These are phyloP conservation scores for Heliconius hortense DNA, from an alignment of 2,888 invertebrate species.

Conservation along the genomic window DNA sequence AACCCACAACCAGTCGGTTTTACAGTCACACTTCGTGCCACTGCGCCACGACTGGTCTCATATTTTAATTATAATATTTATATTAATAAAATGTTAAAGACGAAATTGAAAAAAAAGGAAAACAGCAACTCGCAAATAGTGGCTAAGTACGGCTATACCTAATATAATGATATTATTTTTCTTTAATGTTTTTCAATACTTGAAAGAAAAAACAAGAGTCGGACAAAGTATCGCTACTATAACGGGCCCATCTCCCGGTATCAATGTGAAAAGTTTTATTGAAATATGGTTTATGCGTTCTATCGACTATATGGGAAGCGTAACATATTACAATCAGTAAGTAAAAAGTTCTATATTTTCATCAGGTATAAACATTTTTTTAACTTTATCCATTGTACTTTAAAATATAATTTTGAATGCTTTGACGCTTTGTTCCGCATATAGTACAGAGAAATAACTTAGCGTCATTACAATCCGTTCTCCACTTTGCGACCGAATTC, in stretches of 20 bases:
- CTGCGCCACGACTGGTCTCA: too few species aligned
- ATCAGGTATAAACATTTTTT: neutral
- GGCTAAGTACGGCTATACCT: too few species aligned
- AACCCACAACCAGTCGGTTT: too few species aligned
- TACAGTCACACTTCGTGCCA: too few species aligned
- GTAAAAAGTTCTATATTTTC: constrained; percentile 40
- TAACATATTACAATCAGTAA: constrained; percentile 68
- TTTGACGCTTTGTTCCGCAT: neutral
- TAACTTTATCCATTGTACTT: neutral
- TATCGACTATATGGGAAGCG: constrained; percentile 59
- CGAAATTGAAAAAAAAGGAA: too few species aligned
- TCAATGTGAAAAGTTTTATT: constrained; percentile 63
- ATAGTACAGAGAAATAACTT: neutral
- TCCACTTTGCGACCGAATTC: neutral
- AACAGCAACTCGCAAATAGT: neutral
- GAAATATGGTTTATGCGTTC: constrained; percentile 72
- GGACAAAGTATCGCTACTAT: constrained; percentile 69
- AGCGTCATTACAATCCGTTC: neutral
- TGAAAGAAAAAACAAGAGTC: constrained; percentile 55
- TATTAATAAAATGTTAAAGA: too few species aligned
- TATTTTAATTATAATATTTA: too few species aligned
- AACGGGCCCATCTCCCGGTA: constrained; percentile 55
- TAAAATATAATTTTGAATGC: neutral
- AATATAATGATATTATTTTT: neutral
- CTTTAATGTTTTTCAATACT: neutral